Conservation (phyloP, 2,113 vertebrate species). For the Phocoena phocoena region DNA sequence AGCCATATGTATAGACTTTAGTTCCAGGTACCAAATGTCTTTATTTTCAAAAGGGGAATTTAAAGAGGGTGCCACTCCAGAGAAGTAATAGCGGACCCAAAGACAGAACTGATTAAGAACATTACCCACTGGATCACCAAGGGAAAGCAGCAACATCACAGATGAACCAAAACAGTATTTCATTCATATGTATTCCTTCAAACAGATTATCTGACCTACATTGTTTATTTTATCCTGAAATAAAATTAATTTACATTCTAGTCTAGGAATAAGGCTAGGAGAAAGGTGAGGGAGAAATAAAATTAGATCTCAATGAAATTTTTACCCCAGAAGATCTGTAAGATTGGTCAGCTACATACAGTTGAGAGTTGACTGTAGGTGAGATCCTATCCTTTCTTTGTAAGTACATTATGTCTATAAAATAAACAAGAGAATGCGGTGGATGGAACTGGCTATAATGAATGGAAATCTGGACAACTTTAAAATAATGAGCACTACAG, state of each 20-base stretch:
- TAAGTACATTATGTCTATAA: background rate
- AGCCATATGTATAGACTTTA: background rate
- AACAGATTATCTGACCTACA: background rate
- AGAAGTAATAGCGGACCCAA: conserved; percentile 49
- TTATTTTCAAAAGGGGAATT: conserved; percentile 1
- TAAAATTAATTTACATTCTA: background rate
- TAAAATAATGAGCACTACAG: background rate
- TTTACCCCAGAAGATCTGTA: background rate
- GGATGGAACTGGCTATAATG: background rate
- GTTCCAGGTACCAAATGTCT: background rate
- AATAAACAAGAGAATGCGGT: background rate
- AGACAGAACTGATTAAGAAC: conserved; percentile 22
- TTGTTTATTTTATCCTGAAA: background rate
- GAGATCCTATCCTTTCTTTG: background rate
- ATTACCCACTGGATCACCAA: background rate
- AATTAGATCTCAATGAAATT: background rate
- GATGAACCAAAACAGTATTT: background rate
- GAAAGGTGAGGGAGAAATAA: background rate
- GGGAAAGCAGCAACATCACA: background rate
- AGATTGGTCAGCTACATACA: background rate
- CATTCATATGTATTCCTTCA: background rate
- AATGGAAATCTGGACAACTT: background rate
- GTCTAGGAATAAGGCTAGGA: background rate
- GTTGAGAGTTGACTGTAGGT: background rate
- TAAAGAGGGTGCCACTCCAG: background rate